Evolutionary conservation across 1,140 invertebrate species (phyloP).

Genomic region (Bombus fervidus): DNA sequence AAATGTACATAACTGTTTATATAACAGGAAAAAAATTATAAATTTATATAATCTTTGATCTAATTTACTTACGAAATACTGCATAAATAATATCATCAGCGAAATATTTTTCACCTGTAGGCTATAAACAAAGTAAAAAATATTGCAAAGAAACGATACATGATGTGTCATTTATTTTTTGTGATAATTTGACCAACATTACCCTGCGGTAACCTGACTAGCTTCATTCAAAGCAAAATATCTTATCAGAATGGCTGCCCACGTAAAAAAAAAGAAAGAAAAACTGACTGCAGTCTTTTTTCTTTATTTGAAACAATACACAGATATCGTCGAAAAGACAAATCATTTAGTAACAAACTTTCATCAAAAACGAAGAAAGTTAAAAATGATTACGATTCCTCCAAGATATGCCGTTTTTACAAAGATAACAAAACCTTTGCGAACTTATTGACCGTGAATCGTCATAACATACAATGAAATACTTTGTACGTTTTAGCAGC

Average conservation of each 20-base stretch:
- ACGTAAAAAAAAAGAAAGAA: conserved; percentile 3
- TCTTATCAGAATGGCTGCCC: conserved; percentile 44
- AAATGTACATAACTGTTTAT: conserved; percentile 35
- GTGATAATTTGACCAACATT: conserved; percentile 30
- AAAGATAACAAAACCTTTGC: conserved; percentile 27
- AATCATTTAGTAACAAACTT: conserved; percentile 15
- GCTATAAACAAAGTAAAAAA: conserved; percentile 19
- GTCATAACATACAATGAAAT: conserved; percentile 25
- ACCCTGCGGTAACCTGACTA: conserved; percentile 29
- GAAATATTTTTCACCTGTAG: conserved; percentile 1
- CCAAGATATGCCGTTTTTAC: conserved; percentile 17
- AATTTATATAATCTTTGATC: not conserved
- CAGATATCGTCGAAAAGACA: not conserved
- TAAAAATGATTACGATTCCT: conserved; percentile 20
- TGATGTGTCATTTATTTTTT: conserved; percentile 31
- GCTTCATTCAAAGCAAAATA: conserved; percentile 41
- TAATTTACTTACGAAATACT: conserved; percentile 40
- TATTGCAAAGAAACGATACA: conserved; percentile 16
- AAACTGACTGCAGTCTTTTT: conserved; percentile 37
- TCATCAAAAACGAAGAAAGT: conserved; percentile 9
- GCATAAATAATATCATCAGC: conserved; percentile 19
- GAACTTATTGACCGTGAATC: conserved; percentile 47
- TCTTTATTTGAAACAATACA: conserved; percentile 26
- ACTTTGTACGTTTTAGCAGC: conserved; percentile 25
- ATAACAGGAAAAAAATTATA: conserved; percentile 44